A percentile compares a stretch with the other conserved stretches of the same genome.
Conservation (phyloP, 37 sponge, comb jelly and placozoan genomes). For the Haliclona indistincta region DNA sequence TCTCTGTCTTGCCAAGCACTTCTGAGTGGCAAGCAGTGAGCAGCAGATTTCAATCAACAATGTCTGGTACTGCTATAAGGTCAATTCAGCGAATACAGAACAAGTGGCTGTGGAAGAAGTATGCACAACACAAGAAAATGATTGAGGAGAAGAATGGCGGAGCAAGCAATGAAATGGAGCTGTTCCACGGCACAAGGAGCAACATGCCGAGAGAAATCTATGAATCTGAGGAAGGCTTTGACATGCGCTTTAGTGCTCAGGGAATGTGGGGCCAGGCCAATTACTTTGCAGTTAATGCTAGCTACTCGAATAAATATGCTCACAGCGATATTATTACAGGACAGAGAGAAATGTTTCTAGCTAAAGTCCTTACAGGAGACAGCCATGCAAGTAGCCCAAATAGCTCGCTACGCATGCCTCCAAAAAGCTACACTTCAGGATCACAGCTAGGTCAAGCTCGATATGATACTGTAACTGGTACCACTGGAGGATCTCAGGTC, state of each 20-base stretch:
- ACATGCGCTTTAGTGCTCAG: slow-evolving; percentile 42
- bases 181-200: slow-evolving; percentile 66
- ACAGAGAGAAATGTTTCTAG: slow-evolving; percentile 42
- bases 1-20: not conserved
- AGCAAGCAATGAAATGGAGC: slow-evolving; percentile 32
- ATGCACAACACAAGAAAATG: slow-evolving; percentile 38
- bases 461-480: slow-evolving; percentile 55
- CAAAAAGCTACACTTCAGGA: not conserved
- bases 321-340: slow-evolving; percentile 6
- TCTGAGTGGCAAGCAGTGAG: slow-evolving; percentile 13
- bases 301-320: slow-evolving; percentile 59
- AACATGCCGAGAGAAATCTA: slow-evolving; percentile 38
- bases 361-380: slow-evolving; percentile 44
- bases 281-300: slow-evolving; percentile 79
- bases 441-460: not conserved
- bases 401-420: slow-evolving; percentile 41
- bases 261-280: slow-evolving; percentile 75
- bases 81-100: slow-evolving; percentile 61
- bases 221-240: slow-evolving; percentile 64
- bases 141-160: slow-evolving; percentile 36
- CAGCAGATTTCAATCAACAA: slow-evolving; percentile 2
- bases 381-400: slow-evolving; percentile 20
- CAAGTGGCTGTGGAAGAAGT: slow-evolving; percentile 56
- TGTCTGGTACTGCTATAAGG: not conserved
- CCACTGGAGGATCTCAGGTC: slow-evolving; percentile 20